These are phyloP conservation scores for Lagopus leucura DNA, from an alignment of 2,113 vertebrate genomes.

Conservation along the genomic window DNA sequence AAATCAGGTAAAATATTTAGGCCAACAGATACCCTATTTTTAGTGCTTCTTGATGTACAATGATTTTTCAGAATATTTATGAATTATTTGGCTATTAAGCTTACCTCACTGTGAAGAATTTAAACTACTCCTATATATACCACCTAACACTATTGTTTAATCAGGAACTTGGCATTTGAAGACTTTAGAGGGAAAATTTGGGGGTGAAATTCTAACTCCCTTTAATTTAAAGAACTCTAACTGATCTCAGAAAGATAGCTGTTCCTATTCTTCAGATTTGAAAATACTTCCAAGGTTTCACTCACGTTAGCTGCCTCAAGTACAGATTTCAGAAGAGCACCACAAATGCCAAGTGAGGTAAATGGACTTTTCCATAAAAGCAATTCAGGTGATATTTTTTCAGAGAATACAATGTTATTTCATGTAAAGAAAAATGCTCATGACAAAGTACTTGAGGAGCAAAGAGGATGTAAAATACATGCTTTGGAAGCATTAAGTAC, in stretches of 20 bases:
- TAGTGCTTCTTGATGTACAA: not conserved
- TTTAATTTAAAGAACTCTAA: not conserved
- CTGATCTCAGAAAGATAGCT: not conserved
- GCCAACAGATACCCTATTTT: not conserved
- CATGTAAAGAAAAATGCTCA: not conserved
- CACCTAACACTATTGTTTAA: not conserved
- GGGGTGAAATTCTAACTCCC: not conserved
- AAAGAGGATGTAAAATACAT: not conserved
- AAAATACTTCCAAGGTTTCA: not conserved
- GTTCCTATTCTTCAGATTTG: not conserved
- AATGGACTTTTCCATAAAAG: not conserved
- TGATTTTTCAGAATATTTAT: not conserved
- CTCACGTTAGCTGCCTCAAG: not conserved
- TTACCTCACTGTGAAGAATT: not conserved
- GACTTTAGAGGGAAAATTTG: not conserved
- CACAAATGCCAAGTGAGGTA: not conserved
- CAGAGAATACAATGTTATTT: not conserved
- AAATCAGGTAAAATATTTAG: not conserved
- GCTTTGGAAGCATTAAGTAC: not conserved
- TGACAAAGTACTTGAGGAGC: not conserved
- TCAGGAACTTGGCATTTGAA: not conserved
- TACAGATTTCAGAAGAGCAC: not conserved
- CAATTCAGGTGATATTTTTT: not conserved
- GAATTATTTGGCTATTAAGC: not conserved
- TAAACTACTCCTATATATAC: not conserved